Evolutionary conservation across 2,797 vertebrate species (phyloP).

Genomic region (Parotocinclus haroldoi): DNA sequence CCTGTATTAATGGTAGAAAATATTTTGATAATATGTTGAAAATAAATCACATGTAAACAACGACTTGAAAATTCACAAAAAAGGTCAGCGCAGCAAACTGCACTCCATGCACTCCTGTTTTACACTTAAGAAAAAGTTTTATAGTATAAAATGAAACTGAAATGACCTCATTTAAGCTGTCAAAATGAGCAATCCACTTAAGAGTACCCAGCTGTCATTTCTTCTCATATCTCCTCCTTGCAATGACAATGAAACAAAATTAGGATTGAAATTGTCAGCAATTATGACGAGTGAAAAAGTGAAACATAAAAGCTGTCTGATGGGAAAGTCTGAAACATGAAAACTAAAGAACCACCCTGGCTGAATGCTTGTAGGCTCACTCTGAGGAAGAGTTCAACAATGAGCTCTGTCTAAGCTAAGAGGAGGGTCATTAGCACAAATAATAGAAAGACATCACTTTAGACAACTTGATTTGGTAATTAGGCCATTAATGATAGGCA

Average conservation of each 20-base stretch:
- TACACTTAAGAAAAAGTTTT: not conserved
- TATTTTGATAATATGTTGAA: too few relatives aligned
- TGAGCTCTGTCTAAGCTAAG: slow-evolving; percentile 44
- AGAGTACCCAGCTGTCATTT: slow-evolving; percentile 36
- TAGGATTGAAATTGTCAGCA: slow-evolving; percentile 44
- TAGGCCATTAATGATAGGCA: slow-evolving; percentile 47
- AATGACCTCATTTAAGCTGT: slow-evolving; percentile 54
- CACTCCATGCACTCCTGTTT: not conserved
- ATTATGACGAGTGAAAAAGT: slow-evolving; percentile 38
- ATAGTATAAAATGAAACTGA: slow-evolving; percentile 17
- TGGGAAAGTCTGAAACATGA: slow-evolving; percentile 39
- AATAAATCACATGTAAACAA: too few relatives aligned
- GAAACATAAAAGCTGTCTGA: slow-evolving; percentile 32
- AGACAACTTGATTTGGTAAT: slow-evolving; percentile 55
- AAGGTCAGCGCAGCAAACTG: too few relatives aligned
- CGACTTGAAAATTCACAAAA: too few relatives aligned
- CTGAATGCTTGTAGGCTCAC: slow-evolving; percentile 42
- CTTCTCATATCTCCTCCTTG: slow-evolving; percentile 32
- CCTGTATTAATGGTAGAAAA: too few relatives aligned
- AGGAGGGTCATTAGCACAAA: slow-evolving; percentile 47
- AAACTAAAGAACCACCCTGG: slow-evolving; percentile 26
- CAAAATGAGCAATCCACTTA: slow-evolving; percentile 69
- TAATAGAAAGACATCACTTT: slow-evolving; percentile 48
- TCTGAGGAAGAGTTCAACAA: slow-evolving; percentile 41
- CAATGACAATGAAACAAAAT: slow-evolving; percentile 42